phyloP scores from a whole-genome alignment of 2,888 invertebrate species.

The Phyllotreta cruciferae region DNA sequence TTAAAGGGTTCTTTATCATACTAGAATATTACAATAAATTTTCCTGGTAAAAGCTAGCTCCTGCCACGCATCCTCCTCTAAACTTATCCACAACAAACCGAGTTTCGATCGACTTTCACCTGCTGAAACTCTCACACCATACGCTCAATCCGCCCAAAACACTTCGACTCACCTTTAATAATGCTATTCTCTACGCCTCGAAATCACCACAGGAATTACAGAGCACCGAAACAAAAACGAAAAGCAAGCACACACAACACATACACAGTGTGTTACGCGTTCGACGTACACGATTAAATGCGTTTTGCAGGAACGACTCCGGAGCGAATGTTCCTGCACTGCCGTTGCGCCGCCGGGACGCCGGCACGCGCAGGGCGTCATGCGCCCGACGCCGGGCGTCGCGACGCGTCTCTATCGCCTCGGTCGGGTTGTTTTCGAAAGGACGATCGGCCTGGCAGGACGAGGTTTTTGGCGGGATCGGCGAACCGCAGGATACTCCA shows the following conservation, averaged over 20 bases:
- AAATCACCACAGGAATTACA: conserved; percentile 18
- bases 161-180: conserved; percentile 26
- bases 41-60: background rate
- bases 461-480: conserved; percentile 18
- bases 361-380: conserved; percentile 46
- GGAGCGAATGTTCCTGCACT: conserved; percentile 52
- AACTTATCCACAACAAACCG: conserved; percentile 12
- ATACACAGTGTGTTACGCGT: conserved; percentile 41
- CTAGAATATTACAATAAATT: too few relatives aligned
- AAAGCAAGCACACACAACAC: conserved; percentile 37
- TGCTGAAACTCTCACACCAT: background rate
- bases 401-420: too few relatives aligned
- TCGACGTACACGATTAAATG: conserved; percentile 46
- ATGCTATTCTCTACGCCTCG: too few relatives aligned
- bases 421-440: conserved; percentile 2
- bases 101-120: conserved; percentile 20
- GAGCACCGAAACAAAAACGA: conserved; percentile 33
- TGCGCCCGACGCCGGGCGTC: conserved; percentile 47
- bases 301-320: conserved; percentile 39
- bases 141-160: background rate
- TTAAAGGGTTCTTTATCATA: too few relatives aligned
- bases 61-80: conserved; percentile 8
- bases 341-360: conserved; percentile 50
- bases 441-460: background rate
- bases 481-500: conserved; percentile 6